Evolutionary conservation across 2,888 invertebrate species (phyloP), one percentile per base, ranked within the genome.

Genomic region (Pyrochroa serraticornis): DNA sequence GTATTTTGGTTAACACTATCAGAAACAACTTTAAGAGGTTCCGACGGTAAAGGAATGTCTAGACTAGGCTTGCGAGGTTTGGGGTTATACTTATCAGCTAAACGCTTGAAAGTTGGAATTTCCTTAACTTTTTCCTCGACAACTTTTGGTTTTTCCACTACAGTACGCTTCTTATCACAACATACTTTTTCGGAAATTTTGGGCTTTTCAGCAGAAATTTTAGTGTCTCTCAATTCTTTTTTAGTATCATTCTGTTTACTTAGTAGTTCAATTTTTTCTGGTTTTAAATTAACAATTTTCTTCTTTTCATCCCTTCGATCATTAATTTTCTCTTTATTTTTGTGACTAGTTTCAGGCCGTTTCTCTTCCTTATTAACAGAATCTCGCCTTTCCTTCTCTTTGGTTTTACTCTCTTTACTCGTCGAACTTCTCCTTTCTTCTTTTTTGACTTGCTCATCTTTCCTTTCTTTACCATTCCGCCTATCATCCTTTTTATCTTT

Each of bases 41-140:
- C 52, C 9, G 38, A 14, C 7, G 12, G 7, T 2, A n/a, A 7
- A 65, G 66, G 31, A 59, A 69, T n/a, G 6, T 66, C 66, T 3
- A 62, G 34, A 6, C 60, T 41, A 12, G 65, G 50, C 59, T 69
- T 74, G 33, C 77, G 72, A 1, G 80, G 81, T 70, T 79, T 79
- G 1, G 80, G 81, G 67, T 81, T 77, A 56, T 81, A 82, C 67
- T 81, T 82, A 57, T 80, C 78, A 1, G 81, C 81, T 13, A 81
- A 60, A n/a, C 80, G 67, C 65, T 69, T 72, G 58, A 59, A 73
- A 34, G 13, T 30, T 36, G 1, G 36, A 1, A 10, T 6, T 37
- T 51, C 56, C 9, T 8, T 35, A 5, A 43, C 12, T 38, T 48
- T 52, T 22, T 10, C 8, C 30, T 32, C 50, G 7, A 36, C 57